These are phyloP conservation scores for Gari tellinella DNA, from an alignment of 2,888 invertebrate species.

Conservation along the genomic window DNA sequence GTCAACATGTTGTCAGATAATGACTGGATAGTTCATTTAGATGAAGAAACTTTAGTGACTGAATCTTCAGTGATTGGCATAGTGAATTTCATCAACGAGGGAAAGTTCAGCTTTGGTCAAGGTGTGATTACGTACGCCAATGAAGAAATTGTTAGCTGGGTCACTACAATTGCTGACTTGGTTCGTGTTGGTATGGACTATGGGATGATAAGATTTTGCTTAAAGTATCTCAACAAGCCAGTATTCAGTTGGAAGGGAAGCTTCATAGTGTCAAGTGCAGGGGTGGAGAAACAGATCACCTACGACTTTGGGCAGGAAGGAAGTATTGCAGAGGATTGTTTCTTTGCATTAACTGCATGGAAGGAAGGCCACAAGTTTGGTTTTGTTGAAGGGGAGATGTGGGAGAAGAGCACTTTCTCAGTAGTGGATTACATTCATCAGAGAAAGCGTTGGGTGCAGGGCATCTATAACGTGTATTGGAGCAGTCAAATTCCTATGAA, in stretches of 20 bases:
- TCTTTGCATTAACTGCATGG: conserved; percentile 75
- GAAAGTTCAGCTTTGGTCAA: conserved; percentile 74
- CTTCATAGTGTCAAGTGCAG: conserved; percentile 76
- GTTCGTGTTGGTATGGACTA: conserved; percentile 76
- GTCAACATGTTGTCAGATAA: conserved; percentile 71
- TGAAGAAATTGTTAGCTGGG: conserved; percentile 76
- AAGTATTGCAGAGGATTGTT: conserved; percentile 78
- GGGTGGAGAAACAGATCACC: conserved; percentile 70
- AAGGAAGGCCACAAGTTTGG: conserved; percentile 76
- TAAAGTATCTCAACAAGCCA: conserved; percentile 72
- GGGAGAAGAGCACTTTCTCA: conserved; percentile 78
- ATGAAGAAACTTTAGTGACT: conserved; percentile 78
- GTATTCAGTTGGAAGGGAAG: conserved; percentile 80
- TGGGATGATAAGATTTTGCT: conserved; percentile 65
- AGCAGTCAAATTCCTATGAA: conserved; percentile 68
- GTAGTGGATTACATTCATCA: conserved; percentile 74
- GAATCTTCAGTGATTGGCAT: conserved; percentile 76
- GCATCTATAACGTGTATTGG: conserved; percentile 71
- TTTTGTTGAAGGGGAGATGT: conserved; percentile 79
- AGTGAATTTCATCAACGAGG: conserved; percentile 77
- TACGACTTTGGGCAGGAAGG: conserved; percentile 76
- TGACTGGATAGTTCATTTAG: conserved; percentile 80
- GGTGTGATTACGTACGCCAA: conserved; percentile 76
- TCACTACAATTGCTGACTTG: conserved; percentile 76
- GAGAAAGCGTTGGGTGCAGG: conserved; percentile 77